phyloP scores from a whole-genome alignment of 2,113 vertebrate species.

The Pampusana beccarii region DNA sequence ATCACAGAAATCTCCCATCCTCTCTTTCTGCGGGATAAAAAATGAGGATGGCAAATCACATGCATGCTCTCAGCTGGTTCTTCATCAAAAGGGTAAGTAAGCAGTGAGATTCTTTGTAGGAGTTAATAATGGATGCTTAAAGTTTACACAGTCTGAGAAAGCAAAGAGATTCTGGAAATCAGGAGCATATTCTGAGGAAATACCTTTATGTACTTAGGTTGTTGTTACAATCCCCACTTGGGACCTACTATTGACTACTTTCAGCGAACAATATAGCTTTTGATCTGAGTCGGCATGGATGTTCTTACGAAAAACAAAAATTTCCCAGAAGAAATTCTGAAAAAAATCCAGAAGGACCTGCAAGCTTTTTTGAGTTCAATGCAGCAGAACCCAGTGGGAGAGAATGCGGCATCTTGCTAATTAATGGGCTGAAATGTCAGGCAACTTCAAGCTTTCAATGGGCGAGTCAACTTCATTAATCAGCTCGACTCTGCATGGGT shows the following conservation, averaged over 20 bases:
- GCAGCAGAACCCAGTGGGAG: background rate
- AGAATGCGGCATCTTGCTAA: constrained; percentile 34
- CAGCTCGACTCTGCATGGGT: constrained; percentile 8
- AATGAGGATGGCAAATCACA: background rate
- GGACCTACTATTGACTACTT: background rate
- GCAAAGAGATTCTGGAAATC: background rate
- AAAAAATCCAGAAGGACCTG: background rate
- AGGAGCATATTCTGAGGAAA: background rate
- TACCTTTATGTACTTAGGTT: background rate
- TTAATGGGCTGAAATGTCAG: constrained; percentile 55
- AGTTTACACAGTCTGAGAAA: background rate
- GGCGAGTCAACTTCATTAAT: constrained; percentile 41
- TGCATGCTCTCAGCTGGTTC: background rate
- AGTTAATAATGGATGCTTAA: background rate
- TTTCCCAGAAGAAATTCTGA: background rate
- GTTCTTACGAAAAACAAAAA: background rate
- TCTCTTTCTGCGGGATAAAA: background rate
- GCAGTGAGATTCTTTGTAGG: background rate
- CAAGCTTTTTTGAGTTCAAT: background rate
- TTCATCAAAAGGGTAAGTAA: background rate
- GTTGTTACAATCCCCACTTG: background rate
- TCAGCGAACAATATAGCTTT: background rate
- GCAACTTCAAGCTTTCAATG: constrained; percentile 38
- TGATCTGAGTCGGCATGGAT: background rate
- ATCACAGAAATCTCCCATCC: background rate